Evolutionary conservation across 1,140 invertebrate genomes (phyloP), one percentile per base, ranked within the genome.

Genomic region (Temnothorax longispinosus): DNA sequence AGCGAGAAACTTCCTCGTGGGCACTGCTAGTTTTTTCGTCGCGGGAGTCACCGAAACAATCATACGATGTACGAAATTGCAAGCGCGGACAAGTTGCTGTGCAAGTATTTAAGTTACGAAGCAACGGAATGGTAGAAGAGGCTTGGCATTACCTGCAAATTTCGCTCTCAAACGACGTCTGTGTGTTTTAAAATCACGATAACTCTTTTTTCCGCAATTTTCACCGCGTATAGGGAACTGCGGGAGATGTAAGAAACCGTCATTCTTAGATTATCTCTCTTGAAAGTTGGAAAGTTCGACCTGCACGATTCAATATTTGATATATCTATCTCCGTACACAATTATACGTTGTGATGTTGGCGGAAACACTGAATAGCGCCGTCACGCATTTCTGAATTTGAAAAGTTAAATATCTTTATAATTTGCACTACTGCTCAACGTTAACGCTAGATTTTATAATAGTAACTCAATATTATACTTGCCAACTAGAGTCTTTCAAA

Each of bases 31-130:
- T 78, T 85, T 78, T 85, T 65, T 60, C 74, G 52, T 41, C 58
- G 41, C n/a, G 7, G 15, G 38, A 85, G 58, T 78, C 78, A 85
- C 18, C 81, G 82, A 86, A 88, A 86, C 78, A 88, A 78, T 0
- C 32, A 27, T 41, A 74, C 52, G 54, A 11, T 47, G 41, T 74
- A 41, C 41, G 58, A 72, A 35, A 85, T 77, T 60, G 65, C 35
- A n/a, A 50, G 35, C 50, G 44, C 15, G 18, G 65, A 27, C 77
- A 47, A 81, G 65, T 72, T 81, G 50, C 52, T 35, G 65, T 35
- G 65, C 32, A 58, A 44, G 44, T 69, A 58, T 89, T 76, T 60
- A 65, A 56, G 56, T 78, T 52, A 41, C 35, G 21, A 54, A 6
- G 32, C 18, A 77, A 88, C 56, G 52, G 7, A 44, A 69, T 10